Evolutionary conservation across 2,113 vertebrate species (phyloP).

Genomic region (Oceanites oceanicus): DNA sequence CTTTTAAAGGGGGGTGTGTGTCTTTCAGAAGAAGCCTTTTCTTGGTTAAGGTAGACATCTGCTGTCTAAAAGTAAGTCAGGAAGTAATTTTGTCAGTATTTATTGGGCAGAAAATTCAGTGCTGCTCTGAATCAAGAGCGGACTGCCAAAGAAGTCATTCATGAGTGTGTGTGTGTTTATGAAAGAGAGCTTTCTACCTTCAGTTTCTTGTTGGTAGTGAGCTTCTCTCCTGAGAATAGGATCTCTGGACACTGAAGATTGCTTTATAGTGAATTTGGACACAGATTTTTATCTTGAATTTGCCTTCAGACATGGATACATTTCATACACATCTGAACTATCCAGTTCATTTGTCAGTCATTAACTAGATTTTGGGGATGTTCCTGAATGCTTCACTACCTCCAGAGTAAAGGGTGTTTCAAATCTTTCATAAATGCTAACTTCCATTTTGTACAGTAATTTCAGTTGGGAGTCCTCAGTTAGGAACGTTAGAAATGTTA

Average conservation of each 20-base stretch:
- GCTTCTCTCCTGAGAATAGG: not conserved
- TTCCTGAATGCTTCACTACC: not conserved
- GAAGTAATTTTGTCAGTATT: not conserved
- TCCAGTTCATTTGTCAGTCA: not conserved
- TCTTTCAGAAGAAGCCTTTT: not conserved
- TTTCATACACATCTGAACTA: not conserved
- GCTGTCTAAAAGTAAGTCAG: slow-evolving; percentile 9
- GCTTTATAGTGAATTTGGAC: not conserved
- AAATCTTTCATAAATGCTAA: not conserved
- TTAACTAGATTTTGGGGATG: not conserved
- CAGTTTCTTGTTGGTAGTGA: not conserved
- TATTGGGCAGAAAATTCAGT: not conserved
- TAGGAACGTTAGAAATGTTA: not conserved
- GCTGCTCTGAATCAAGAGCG: slow-evolving; percentile 4
- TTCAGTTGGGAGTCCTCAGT: not conserved
- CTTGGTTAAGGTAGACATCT: not conserved
- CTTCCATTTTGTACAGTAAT: not conserved
- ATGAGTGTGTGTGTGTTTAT: not conserved
- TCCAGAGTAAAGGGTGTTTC: not conserved
- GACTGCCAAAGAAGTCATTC: slow-evolving; percentile 7
- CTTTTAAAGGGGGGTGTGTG: not conserved
- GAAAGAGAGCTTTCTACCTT: slow-evolving; percentile 25
- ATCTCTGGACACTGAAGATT: not conserved
- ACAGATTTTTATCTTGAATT: not conserved
- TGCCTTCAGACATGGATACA: not conserved